Base-by-base conservation (phyloP, 2,888 invertebrate species). In the Saturnia japonica region DNA sequence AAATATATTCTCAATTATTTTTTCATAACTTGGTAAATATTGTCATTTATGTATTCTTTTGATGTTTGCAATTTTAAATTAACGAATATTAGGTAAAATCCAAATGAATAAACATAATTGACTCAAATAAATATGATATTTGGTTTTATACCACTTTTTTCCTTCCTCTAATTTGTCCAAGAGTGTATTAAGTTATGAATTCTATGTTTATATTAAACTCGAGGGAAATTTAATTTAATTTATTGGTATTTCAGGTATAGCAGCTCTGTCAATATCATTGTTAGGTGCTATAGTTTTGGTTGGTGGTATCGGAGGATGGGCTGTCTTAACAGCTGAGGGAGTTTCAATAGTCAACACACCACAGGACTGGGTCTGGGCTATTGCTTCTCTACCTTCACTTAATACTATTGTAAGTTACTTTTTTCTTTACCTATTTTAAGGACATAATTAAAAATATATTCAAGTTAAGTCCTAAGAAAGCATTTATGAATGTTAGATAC, bases 341-440 rank as follows among this genome's bases (percentile, higher is more conserved):
- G 89, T 93, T 1, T 78, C 87, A 0, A 85, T 94, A 42, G 72
- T 89, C 9, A 86, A 73, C 69, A 94, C 91, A 0, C 81, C 84
- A 0, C 88, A 90, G 67, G 93, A 94, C 74, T 94, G 94, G 94
- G 91, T 94, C 14, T 94, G 94, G 94, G 83, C 88, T 3, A 80
- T 93, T 4, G 85, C 87, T 1, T 91, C 94, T 0, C 90, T 91
- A 1, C 85, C 91, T 0, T 79, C 86, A 1, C 78, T 79, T 34
- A 91, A 88, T 71, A 88, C 88, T 51, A 80, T 94, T 80, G 94
- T 94, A 77, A 74, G 82, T 74, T 67, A 45, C 14, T 16, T 62
- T n/a, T 51, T 66, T 16, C 34, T 34, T 6, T 34, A 34, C 34
- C 6, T 4, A 34, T 6, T 4, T 34, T 34, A 34, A 34, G 34